A percentile compares a stretch with the other conserved stretches of the same genome.
These are phyloP conservation scores for Ceriagrion tenellum DNA, from an alignment of 2,888 invertebrate species.

Conservation along the genomic window DNA sequence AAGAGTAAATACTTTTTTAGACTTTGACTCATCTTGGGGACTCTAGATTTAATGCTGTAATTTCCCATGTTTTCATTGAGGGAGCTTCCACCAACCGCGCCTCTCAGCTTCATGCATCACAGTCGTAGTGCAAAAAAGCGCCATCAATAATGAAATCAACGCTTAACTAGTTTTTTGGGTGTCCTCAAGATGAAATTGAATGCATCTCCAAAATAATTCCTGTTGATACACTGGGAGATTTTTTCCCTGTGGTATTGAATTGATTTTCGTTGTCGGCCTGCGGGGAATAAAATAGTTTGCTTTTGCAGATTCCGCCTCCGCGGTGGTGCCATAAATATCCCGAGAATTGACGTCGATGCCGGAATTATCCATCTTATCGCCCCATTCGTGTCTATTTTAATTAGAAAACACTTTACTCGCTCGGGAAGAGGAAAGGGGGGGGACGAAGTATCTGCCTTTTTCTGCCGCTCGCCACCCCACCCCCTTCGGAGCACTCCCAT, in stretches of 20 bases:
- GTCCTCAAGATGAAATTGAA: not conserved
- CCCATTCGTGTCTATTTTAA: conserved; percentile 52
- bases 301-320: not conserved
- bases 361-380: conserved; percentile 51
- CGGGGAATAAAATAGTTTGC: not conserved
- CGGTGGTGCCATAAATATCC: conserved; percentile 45
- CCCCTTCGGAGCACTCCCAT: not conserved
- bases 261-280: not conserved
- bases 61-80: no score
- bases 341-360: conserved; percentile 38
- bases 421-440: not conserved
- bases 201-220: not conserved
- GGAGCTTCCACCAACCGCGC: no score
- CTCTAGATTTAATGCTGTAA: no score
- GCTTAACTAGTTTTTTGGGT: no score
- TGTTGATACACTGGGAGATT: not conserved
- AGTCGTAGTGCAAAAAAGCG: no score
- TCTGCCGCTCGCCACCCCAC: not conserved
- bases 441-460: conserved; percentile 15
- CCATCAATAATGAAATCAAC: no score
- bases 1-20: no score
- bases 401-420: conserved; percentile 58
- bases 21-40: no score
- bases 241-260: not conserved
- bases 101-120: no score